phyloP scores from a whole-genome alignment of 2,797 vertebrate species.

The Toxotes lorentzi region DNA sequence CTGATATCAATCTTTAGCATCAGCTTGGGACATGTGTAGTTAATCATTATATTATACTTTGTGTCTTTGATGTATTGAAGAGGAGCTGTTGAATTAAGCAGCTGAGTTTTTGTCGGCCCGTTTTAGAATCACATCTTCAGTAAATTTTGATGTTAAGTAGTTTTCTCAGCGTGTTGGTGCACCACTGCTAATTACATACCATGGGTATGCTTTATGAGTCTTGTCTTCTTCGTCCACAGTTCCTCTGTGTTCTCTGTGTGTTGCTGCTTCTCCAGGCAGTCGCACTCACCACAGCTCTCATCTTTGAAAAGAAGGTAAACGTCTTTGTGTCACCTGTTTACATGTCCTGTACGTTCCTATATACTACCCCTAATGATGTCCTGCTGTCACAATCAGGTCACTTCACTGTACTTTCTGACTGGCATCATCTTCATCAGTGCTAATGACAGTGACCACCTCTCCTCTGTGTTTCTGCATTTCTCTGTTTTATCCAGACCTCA shows the following conservation, averaged over 20 bases:
- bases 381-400: neutral
- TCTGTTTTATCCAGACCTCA: constrained; percentile 81
- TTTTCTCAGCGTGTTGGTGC: neutral
- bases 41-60: neutral
- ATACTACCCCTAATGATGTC: neutral
- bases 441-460: neutral
- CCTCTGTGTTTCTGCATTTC: constrained; percentile 26
- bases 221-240: constrained; percentile 77
- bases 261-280: constrained; percentile 89
- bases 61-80: neutral
- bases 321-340: neutral
- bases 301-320: constrained; percentile 90
- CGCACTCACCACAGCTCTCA: constrained; percentile 86
- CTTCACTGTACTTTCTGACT: neutral
- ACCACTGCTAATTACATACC: neutral
- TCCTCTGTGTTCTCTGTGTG: constrained; percentile 91
- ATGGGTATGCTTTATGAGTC: neutral
- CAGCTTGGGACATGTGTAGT: neutral
- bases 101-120: neutral
- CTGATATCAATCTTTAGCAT: neutral
- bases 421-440: neutral
- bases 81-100: neutral
- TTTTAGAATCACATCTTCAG: neutral
- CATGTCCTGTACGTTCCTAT: neutral
- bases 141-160: neutral